Evolutionary conservation across 2,797 vertebrate genomes (phyloP), one percentile per base, ranked within the genome.

Genomic region (Orestias chungarensis): DNA sequence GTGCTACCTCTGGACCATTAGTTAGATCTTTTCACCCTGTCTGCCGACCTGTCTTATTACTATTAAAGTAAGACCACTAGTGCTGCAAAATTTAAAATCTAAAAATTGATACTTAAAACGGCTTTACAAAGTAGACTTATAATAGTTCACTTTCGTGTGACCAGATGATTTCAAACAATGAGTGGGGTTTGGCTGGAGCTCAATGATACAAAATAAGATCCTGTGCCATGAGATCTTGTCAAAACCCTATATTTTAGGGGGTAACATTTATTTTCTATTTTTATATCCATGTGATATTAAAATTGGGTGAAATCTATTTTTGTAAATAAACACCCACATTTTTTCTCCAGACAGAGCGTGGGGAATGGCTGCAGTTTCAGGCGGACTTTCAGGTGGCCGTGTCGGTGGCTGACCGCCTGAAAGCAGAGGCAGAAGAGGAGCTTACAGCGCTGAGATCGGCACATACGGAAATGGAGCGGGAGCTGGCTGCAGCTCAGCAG

Each of bases 281-380:
- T n/a, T n/a, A n/a, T n/a, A n/a, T n/a, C n/a, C n/a, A n/a, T n/a
- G n/a, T n/a, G n/a, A n/a, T n/a, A n/a, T 57, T 31, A 31, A 35
- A 59, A 59, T 59, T 11, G 35, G 55, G 18, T 59, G 35, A 17
- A 42, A n/a, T 62, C 23, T 15, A 5, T n/a, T 15, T 42, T 62
- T 42, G n/a, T n/a, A 62, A 62, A 40, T 62, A 42, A 46, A 38
- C 1, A 6, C 5, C 0, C 9, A 3, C 33, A 25, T 76, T 68
- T 61, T 12, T 10, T 18, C 31, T 81, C 47, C 80, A 95, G 95
- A 83, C 76, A 0, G 95, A 95, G 70, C 93, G 89, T 0, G 89
- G 70, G 1, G 95, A 95, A 73, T 95, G 95, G 95, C 84, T 91
- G 76, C 95, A 95, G 87, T 95, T 95, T 87, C 95, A 95, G 89